Evolutionary conservation across 2,797 vertebrate species (phyloP), one percentile per base, ranked within the genome.

Genomic region (Otolemur crassicaudatus): DNA sequence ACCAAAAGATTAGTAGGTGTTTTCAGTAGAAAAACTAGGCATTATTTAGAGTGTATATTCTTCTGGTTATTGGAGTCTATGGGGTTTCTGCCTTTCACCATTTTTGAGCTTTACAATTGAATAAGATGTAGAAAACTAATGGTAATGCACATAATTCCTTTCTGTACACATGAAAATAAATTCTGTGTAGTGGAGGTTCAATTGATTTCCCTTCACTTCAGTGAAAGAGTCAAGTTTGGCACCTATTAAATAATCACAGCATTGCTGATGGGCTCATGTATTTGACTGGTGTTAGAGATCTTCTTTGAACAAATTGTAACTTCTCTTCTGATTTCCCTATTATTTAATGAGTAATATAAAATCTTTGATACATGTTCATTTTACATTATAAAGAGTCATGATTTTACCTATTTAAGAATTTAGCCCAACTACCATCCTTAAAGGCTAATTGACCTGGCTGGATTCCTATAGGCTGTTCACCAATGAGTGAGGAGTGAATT

Each of bases 261-360:
- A 25, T 90, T 72, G 63, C 63, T 5, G 27, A 6, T 34, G 7
- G 29, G 20, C 23, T 77, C 34, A 12, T 0, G 16, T 60, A 53
- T 90, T 87, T 96, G 63, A 73, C 1, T 92, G 8, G 27, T 60
- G n/a, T 87, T 77, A 70, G 56, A 79, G 22, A 3, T 67, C 14
- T 89, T 6, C 23, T 85, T 69, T 86, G 69, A 94, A 86, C 22
- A 82, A 58, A 70, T 5, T 88, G 9, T 65, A 94, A 46, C 27
- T 86, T 56, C 22, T 63, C 96, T 92, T 81, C 13, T 75, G 1
- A 22, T 19, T 93, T 93, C 4, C 17, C 73, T 70, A 63, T 60
- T 94, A 76, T 76, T 95, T 94, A 85, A 80, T 46, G 23, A 70
- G 12, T 85, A 14, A 89, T 60, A 87, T 91, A 63, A 93, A 87